Evolutionary conservation across 2,113 vertebrate genomes (phyloP).

Genomic region (Tragelaphus strepsiceros): DNA sequence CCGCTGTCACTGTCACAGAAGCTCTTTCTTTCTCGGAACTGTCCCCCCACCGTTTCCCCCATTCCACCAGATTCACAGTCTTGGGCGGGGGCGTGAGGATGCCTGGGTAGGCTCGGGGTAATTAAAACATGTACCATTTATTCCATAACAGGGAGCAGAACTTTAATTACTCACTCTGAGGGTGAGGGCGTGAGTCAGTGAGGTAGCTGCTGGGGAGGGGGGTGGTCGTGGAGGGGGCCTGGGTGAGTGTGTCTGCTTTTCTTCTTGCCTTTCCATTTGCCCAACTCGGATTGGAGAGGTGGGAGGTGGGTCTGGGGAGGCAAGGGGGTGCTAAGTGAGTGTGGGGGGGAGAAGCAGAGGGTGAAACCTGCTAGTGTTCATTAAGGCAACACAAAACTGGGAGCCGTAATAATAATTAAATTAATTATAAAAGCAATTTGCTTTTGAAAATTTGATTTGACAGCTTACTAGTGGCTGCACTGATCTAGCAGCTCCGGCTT

Average conservation of each 20-base stretch:
- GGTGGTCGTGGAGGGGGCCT: background rate
- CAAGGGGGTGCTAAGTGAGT: background rate
- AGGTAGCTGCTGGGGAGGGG: background rate
- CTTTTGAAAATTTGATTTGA: slow-evolving; percentile 72
- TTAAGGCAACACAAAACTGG: slow-evolving; percentile 75
- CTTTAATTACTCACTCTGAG: slow-evolving; percentile 65
- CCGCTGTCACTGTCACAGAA: slow-evolving; percentile 61
- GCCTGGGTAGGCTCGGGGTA: slow-evolving; percentile 40
- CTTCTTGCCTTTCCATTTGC: background rate
- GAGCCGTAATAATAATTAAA: slow-evolving; percentile 77
- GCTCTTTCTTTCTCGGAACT: background rate
- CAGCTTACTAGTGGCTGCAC: slow-evolving; percentile 59
- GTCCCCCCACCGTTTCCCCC: background rate
- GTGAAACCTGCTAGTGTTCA: slow-evolving; percentile 75
- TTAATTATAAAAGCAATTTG: slow-evolving; percentile 82
- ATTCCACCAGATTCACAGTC: slow-evolving; percentile 11
- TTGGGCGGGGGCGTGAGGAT: background rate
- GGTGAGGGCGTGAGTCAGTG: slow-evolving; percentile 18
- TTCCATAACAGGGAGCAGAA: slow-evolving; percentile 41
- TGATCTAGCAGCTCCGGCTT: background rate
- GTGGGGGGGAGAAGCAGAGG: slow-evolving; percentile 36
- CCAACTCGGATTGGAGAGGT: background rate
- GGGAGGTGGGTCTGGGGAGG: background rate
- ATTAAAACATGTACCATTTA: slow-evolving; percentile 71
- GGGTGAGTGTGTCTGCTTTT: background rate